These are phyloP conservation scores for Eubasilissa regina DNA, from an alignment of 1,140 invertebrate genomes.

Conservation along the genomic window DNA sequence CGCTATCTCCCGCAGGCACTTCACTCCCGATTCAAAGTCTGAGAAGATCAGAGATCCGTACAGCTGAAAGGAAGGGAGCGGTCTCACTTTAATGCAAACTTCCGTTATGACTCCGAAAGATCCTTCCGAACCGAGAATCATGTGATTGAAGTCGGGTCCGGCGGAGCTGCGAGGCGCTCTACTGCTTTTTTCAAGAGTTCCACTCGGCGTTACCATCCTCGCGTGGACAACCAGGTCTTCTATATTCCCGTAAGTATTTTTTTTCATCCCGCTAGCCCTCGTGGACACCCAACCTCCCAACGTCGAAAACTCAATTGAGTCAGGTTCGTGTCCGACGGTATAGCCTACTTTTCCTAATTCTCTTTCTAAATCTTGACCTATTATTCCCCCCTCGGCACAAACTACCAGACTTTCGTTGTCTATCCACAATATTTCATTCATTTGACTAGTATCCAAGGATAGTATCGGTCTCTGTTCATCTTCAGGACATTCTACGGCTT, in stretches of 20 bases:
- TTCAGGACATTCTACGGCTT: conserved; percentile 88
- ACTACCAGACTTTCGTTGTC: conserved; percentile 84
- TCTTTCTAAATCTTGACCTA: conserved; percentile 93
- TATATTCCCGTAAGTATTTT: conserved; percentile 98
- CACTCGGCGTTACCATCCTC: conserved; percentile 88
- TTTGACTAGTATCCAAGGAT: conserved; percentile 94
- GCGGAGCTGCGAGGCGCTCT: conserved; percentile 92
- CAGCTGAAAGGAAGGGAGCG: conserved; percentile 84
- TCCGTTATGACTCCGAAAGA: conserved; percentile 96
- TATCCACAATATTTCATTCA: conserved; percentile 95
- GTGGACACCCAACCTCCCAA: conserved; percentile 99
- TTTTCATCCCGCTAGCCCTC: conserved; percentile 98
- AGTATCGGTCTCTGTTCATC: conserved; percentile 89
- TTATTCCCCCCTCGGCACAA: conserved; percentile 90
- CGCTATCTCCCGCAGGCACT: conserved; percentile 88
- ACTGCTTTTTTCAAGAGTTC: conserved; percentile 79
- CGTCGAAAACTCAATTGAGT: conserved; percentile 97
- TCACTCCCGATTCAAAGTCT: conserved; percentile 89
- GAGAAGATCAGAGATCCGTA: conserved; percentile 97
- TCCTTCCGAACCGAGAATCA: conserved; percentile 97
- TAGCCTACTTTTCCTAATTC: conserved; percentile 80
- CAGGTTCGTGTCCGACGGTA: conserved; percentile 95
- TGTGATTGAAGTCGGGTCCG: conserved; percentile 96
- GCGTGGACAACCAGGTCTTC: conserved; percentile 94
- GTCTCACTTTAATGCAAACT: conserved; percentile 94